phyloP scores from a whole-genome alignment of 2,113 vertebrate genomes.

The Martes martes region DNA sequence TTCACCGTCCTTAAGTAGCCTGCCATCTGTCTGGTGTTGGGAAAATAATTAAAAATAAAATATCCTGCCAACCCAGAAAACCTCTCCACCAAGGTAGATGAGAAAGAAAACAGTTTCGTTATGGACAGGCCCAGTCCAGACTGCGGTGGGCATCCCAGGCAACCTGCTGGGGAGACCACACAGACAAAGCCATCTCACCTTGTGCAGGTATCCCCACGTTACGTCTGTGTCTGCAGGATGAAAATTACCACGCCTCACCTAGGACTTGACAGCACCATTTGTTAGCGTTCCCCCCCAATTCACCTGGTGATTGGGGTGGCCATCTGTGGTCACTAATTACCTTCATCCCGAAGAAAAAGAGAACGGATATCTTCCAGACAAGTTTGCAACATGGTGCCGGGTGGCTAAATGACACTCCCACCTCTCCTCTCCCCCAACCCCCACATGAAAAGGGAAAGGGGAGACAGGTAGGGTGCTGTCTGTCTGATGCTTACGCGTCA shows the following conservation, averaged over 20 bases:
- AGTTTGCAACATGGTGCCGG: not conserved
- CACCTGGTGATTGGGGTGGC: not conserved
- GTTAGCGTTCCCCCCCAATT: not conserved
- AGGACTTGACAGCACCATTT: not conserved
- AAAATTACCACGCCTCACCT: not conserved
- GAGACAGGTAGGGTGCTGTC: fast-evolving
- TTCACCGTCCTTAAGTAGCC: not conserved
- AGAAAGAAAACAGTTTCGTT: not conserved
- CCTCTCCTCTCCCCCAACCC: fast-evolving
- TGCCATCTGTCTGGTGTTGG: conserved; percentile 12
- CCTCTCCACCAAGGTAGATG: not conserved
- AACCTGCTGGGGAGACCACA: not conserved
- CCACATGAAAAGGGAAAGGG: not conserved
- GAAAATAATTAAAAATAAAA: conserved; percentile 51
- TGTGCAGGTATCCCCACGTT: no score
- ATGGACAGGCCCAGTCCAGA: not conserved
- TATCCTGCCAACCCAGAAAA: not conserved
- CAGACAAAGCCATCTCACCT: not conserved
- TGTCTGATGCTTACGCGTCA: not conserved
- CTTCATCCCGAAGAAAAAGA: not conserved
- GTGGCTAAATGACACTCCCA: no score
- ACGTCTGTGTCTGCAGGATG: not conserved
- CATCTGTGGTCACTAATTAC: not conserved
- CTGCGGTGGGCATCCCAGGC: not conserved
- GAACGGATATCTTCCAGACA: not conserved